Conservation (phyloP, 2,797 vertebrate species). For the Threskiornis aethiopicus region DNA sequence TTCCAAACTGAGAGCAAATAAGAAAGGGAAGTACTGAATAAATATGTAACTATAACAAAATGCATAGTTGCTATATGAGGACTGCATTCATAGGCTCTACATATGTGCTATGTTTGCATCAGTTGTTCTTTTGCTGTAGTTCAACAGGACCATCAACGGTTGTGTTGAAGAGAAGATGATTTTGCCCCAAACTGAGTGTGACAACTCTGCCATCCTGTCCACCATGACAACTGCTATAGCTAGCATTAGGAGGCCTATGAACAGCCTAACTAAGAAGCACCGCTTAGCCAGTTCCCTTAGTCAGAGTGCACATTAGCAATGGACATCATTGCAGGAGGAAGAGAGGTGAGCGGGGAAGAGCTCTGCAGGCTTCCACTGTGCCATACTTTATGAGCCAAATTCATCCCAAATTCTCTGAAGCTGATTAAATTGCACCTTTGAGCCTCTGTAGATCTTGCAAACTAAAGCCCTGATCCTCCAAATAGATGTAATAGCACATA, state of each 20-base stretch:
- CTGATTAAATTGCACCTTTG: background rate
- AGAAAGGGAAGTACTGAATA: background rate
- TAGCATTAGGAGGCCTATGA: background rate
- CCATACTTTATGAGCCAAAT: background rate
- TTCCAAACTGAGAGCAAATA: background rate
- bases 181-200: background rate
- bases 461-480: background rate
- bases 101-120: background rate
- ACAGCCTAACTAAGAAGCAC: background rate
- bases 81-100: background rate
- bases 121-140: background rate
- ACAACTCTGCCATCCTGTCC: background rate
- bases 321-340: background rate
- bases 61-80: background rate
- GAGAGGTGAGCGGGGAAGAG: background rate
- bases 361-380: background rate
- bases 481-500: background rate
- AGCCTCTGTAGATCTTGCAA: background rate
- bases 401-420: background rate
- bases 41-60: background rate
- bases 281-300: fast-evolving
- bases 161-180: background rate
- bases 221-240: background rate
- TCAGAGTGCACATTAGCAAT: background rate
- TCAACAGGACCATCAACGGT: background rate